phyloP scores from a whole-genome alignment of 2,113 vertebrate species.

The Amphiprion percula region DNA sequence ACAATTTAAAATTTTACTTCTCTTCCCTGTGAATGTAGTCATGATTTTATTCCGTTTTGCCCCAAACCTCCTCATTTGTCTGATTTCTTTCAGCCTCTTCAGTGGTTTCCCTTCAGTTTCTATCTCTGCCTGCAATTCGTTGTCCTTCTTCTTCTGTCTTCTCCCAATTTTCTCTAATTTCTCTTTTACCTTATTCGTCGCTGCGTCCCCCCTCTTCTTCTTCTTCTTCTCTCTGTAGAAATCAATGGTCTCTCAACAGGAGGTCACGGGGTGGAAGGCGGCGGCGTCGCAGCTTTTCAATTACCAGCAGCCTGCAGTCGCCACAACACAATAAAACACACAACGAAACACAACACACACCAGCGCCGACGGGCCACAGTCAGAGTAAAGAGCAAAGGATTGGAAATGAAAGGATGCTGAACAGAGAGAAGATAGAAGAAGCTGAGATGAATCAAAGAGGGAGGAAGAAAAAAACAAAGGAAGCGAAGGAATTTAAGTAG shows the following conservation, averaged over 20 bases:
- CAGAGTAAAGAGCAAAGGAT: conserved; percentile 22
- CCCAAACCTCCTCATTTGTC: background rate
- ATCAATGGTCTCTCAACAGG: conserved; percentile 84
- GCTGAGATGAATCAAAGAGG: background rate
- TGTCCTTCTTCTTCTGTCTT: background rate
- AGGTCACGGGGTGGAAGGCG: conserved; percentile 78
- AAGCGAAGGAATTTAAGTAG: background rate
- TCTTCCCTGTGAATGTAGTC: background rate
- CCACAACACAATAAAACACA: conserved; percentile 42
- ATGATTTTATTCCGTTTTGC: background rate
- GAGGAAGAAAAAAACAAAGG: background rate
- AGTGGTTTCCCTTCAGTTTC: background rate
- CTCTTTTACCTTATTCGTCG: conserved; percentile 23
- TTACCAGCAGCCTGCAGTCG: conserved; percentile 80
- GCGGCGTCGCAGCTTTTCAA: conserved; percentile 81
- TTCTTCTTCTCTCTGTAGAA: conserved; percentile 67
- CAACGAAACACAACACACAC: conserved; percentile 35
- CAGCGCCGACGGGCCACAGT: conserved; percentile 2
- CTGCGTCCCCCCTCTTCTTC: conserved; percentile 16
- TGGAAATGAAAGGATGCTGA: conserved; percentile 1
- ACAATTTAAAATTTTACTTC: too few relatives aligned
- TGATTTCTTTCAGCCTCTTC: background rate
- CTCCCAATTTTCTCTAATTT: conserved; percentile 27
- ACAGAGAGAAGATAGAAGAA: background rate
- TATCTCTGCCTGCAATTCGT: background rate